Evolutionary conservation across 2,797 vertebrate species (phyloP), one percentile per base, ranked within the genome.

Genomic region (Pseudochaenichthys georgianus): DNA sequence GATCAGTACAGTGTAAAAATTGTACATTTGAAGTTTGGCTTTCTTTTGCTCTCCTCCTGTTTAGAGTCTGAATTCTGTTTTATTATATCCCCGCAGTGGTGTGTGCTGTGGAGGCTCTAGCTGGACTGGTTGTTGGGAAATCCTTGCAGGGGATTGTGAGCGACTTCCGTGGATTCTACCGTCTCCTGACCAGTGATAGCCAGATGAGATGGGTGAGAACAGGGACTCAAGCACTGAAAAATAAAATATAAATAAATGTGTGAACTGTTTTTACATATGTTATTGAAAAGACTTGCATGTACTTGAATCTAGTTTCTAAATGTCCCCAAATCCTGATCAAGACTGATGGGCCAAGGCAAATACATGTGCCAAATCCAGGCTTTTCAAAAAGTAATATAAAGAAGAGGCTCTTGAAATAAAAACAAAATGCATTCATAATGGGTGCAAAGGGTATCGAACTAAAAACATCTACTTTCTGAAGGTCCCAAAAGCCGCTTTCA

Each of bases 101-200:
- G 47, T 91, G 92, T 83, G 95, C 95, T 41, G 92, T 96, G 73
- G 81, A 95, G 71, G 93, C 92, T 15, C 90, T 96, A 21, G 91
- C 94, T 3, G 55, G 47, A 15, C 90, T 94, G 3, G 71, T 96
- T 57, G 83, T 96, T 23, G 94, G 94, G 17, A 96, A 92, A 91
- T 82, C 88, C 59, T 77, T 94, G 50, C 76, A 87, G 70, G 95
- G 96, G 73, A 96, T 95, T 21, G 91, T 96, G n/a, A 78, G 75
- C 8, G 91, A 95, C 84, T 97, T 97, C 70, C 88, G 94, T 77
- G 92, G 88, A 38, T 96, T 97, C 93, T 96, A 95, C 80, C 92
- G 95, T 75, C 89, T 94, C 47, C 90, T 97, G 62, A 93, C 92
- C 13, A 96, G 94, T 13, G 91, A 96, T 2, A 82, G 95, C 1